Evolutionary conservation across 2,113 vertebrate genomes (phyloP).

Genomic region (Hypomesus transpacificus): DNA sequence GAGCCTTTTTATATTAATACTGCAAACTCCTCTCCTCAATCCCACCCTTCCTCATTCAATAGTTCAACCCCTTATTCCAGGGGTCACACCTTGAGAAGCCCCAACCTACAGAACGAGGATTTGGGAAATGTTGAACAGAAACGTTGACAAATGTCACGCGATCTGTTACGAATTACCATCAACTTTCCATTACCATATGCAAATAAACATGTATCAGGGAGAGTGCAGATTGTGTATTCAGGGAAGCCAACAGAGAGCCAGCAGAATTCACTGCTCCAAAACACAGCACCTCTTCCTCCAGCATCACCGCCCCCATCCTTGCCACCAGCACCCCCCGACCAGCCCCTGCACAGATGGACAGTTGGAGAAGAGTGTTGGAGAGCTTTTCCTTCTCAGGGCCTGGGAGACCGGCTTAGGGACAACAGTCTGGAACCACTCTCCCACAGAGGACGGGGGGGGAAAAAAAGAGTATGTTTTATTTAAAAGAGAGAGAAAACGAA

Average conservation of each 20-base stretch:
- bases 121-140: too few relatives aligned
- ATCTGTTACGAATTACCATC: too few relatives aligned
- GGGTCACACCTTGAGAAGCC: too few relatives aligned
- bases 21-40: too few relatives aligned
- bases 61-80: too few relatives aligned
- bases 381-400: constrained; percentile 11
- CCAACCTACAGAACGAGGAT: too few relatives aligned
- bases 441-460: constrained; percentile 18
- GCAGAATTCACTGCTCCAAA: neutral
- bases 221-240: neutral
- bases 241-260: neutral
- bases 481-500: constrained; percentile 10
- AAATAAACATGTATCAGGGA: too few relatives aligned
- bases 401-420: constrained; percentile 8
- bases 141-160: too few relatives aligned
- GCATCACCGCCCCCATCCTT: neutral
- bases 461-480: constrained; percentile 8
- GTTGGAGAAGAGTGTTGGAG: constrained; percentile 21
- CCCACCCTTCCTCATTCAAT: too few relatives aligned
- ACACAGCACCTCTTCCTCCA: neutral
- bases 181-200: too few relatives aligned
- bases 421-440: constrained; percentile 1
- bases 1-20: too few relatives aligned
- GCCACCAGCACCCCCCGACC: neutral
- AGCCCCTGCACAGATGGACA: constrained; percentile 29